Evolutionary conservation across 2,113 vertebrate species (phyloP).

Genomic region (Gadus chalcogrammus): DNA sequence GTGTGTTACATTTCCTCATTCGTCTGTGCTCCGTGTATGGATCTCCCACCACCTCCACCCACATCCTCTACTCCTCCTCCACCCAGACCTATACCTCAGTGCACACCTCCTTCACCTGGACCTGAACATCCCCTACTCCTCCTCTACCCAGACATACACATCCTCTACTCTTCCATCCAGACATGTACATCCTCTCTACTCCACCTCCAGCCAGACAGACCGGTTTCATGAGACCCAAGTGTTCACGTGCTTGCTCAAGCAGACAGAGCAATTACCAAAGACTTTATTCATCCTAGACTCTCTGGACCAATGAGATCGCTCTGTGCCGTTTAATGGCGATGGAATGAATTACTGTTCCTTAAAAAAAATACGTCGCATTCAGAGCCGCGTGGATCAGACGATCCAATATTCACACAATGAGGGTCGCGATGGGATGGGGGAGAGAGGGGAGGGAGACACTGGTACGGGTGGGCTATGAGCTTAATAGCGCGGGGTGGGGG

Average conservation of each 20-base stretch:
- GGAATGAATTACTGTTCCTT: constrained; percentile 22
- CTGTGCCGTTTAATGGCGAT: constrained; percentile 29
- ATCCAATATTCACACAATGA: no score
- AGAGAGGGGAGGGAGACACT: no score
- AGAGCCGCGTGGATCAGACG: no score
- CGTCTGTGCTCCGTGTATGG: no score
- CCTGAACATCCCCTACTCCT: neutral
- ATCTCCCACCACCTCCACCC: no score
- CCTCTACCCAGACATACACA: constrained; percentile 28
- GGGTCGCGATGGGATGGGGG: no score
- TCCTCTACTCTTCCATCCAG: constrained; percentile 10
- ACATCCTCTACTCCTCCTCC: neutral
- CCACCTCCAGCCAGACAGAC: neutral
- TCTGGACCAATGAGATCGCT: constrained; percentile 18
- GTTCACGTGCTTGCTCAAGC: constrained; percentile 39
- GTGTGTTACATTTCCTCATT: no score
- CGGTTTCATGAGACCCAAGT: constrained; percentile 28
- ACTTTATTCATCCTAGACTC: constrained; percentile 29
- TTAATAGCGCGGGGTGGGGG: neutral
- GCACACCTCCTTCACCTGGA: neutral
- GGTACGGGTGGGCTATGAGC: no score
- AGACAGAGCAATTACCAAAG: constrained; percentile 43
- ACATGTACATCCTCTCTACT: constrained; percentile 36
- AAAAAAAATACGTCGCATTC: no score
- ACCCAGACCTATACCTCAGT: no score